phyloP scores from a whole-genome alignment of 92 coral and sea anemone genomes.

The Palythoa heliodiscus region DNA sequence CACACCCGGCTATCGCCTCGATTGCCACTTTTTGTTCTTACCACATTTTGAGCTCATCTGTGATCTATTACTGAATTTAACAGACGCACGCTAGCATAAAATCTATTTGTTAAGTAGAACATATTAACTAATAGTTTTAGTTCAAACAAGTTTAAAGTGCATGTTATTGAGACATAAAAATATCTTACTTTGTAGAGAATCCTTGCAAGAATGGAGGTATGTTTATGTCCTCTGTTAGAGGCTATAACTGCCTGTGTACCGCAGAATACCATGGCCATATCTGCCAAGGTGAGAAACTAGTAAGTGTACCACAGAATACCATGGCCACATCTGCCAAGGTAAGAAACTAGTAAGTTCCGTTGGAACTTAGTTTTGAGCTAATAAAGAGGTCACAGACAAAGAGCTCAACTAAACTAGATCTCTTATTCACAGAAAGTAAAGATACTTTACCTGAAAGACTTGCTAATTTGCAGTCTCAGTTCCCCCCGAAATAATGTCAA shows the following conservation, averaged over 20 bases:
- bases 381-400: too few relatives aligned
- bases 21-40: too few relatives aligned
- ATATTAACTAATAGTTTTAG: too few relatives aligned
- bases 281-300: conserved; percentile 76
- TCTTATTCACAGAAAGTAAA: too few relatives aligned
- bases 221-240: conserved; percentile 60
- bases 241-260: conserved; percentile 82
- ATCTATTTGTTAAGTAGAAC: too few relatives aligned
- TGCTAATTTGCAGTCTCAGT: neutral
- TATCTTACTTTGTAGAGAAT: conserved; percentile 52
- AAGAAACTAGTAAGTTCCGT: conserved; percentile 5
- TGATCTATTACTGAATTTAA: too few relatives aligned
- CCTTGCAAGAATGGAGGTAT: conserved; percentile 88
- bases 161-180: neutral
- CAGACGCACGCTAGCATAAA: too few relatives aligned
- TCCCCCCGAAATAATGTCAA: neutral
- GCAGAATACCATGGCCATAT: conserved; percentile 72
- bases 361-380: too few relatives aligned
- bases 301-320: conserved; percentile 72
- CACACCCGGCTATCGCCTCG: too few relatives aligned
- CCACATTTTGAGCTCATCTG: too few relatives aligned
- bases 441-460: too few relatives aligned
- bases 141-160: neutral
- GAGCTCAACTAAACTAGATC: too few relatives aligned
- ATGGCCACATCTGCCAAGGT: conserved; percentile 89